Percentiles rank a stretch among this genome's conserved stretches.
These are phyloP conservation scores for Saccostrea glomerata DNA, from an alignment of 1,140 invertebrate genomes.

Conservation along the genomic window DNA sequence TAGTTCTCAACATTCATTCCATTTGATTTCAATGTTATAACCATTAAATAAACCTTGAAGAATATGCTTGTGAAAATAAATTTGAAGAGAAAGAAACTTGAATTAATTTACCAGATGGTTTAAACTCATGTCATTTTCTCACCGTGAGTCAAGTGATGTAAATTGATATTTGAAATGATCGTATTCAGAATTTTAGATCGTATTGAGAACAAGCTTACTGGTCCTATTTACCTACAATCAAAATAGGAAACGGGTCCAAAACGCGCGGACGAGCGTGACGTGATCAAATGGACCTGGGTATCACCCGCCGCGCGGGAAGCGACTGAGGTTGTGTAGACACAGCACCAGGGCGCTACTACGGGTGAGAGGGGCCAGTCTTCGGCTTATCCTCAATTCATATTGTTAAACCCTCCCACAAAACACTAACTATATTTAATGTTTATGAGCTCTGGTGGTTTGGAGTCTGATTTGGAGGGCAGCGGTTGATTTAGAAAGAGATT, in stretches of 20 bases:
- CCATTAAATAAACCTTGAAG: constrained; percentile 28
- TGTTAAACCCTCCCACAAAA: too few relatives aligned
- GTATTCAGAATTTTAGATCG: constrained; percentile 30
- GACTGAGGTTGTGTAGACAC: background rate
- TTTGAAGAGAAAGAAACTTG: constrained; percentile 20
- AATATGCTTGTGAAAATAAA: constrained; percentile 33
- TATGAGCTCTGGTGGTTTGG: too few relatives aligned
- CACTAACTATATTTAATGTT: too few relatives aligned
- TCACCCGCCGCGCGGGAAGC: background rate
- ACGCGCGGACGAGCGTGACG: constrained; percentile 19
- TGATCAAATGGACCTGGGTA: background rate
- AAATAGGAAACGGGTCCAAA: constrained; percentile 16
- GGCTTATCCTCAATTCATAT: background rate
- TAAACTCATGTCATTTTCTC: constrained; percentile 31
- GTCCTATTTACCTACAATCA: constrained; percentile 16
- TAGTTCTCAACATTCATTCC: constrained; percentile 29
- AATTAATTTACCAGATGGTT: constrained; percentile 18
- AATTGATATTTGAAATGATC: constrained; percentile 22
- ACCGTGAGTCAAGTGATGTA: constrained; percentile 21
- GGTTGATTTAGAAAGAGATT: too few relatives aligned
- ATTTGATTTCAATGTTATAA: constrained; percentile 26
- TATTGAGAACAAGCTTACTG: background rate
- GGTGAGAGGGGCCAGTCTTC: background rate
- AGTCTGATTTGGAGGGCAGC: too few relatives aligned
- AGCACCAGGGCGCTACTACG: background rate